phyloP scores from a whole-genome alignment of 2,113 vertebrate species.

The Psittacula cyanocephala region DNA sequence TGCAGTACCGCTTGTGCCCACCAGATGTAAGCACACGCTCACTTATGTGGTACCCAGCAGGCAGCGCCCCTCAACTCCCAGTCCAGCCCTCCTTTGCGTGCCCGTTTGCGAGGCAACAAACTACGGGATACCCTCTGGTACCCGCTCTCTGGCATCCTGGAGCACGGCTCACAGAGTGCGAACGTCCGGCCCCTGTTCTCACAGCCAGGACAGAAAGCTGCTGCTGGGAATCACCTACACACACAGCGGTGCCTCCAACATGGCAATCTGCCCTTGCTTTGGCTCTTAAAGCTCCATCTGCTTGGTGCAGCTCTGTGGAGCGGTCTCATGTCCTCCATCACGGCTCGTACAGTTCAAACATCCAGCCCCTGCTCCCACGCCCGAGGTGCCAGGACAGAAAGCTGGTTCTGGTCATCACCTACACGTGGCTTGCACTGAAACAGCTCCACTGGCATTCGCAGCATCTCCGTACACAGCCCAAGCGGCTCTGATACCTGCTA shows the following conservation, averaged over 20 bases:
- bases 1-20: not conserved
- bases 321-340: not conserved
- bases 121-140: not conserved
- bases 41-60: not conserved
- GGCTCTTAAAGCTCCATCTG: not conserved
- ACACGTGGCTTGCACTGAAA: not conserved
- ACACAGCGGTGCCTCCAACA: not conserved
- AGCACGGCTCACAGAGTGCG: not conserved
- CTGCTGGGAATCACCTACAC: not conserved
- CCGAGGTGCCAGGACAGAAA: not conserved
- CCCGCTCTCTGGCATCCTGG: not conserved
- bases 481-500: not conserved
- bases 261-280: not conserved
- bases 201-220: not conserved
- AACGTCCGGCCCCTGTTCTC: not conserved
- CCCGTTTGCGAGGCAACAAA: not conserved
- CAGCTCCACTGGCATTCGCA: not conserved
- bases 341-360: not conserved
- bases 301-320: not conserved
- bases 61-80: not conserved
- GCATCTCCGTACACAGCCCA: fast-evolving
- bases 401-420: not conserved
- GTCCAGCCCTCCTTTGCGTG: not conserved
- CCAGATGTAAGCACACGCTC: not conserved
- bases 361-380: not conserved